Evolutionary conservation across 2,797 vertebrate species (phyloP), one percentile per base, ranked within the genome.

Genomic region (Bradypodion ventrale): DNA sequence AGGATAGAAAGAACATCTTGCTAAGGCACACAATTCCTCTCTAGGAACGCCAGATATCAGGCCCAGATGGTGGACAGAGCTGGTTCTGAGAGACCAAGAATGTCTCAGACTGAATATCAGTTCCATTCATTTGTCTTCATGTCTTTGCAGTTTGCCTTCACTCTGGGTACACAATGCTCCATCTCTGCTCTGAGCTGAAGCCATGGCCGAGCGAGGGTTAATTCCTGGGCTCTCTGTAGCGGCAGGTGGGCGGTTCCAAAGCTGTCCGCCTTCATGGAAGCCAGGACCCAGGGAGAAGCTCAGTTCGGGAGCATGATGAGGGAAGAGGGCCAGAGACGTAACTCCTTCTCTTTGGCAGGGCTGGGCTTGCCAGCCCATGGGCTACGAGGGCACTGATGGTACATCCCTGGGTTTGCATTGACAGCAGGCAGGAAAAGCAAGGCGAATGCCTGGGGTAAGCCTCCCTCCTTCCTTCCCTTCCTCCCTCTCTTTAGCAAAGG

Each of bases 281-380:
- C 62, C 73, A 12, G 65, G 73, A 68, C 44, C 10, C 66, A 73
- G 73, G 15, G 56, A 37, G 72, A 60, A 77, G 79, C 79, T 77
- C 56, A 62, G 42, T n/a, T 62, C 42, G 77, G 52, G 46, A 72
- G 74, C 75, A 85, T 75, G 78, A 81, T n/a, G n/a, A 63, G 21
- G 65, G 65, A 62, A n/a, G n/a, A n/a, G n/a, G 42, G 29, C 35
- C 37, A 1, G 12, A 84, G 52, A 10, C 63, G 69, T 49, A 68
- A 52, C 73, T 32, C 74, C 32, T 52, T 82, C 44, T 35, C 79
- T 63, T 76, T 52, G 79, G 77, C 63, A 77, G 75, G 79, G 79
- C 84, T 85, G 84, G 74, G 74, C 44, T 85, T 42, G 52, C 79
- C 84, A 77, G 74, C 84, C 82, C 79, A 72, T 76, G 84, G 79